Conservation (phyloP, 92 coral and sea anemone genomes). For the Chrysogorgia sp. region DNA sequence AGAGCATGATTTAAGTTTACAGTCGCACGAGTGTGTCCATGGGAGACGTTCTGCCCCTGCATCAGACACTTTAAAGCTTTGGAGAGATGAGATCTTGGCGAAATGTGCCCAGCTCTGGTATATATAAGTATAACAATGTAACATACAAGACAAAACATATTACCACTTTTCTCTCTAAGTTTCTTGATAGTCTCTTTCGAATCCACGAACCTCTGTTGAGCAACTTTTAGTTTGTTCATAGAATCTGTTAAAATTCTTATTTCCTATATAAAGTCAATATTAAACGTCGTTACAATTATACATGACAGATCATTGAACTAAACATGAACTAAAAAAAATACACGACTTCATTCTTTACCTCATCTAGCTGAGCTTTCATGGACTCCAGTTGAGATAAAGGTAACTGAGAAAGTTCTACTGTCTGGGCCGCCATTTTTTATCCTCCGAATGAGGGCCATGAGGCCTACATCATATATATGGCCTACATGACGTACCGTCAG, state of each 20-base stretch:
- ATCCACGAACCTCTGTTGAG: slow-evolving; percentile 91
- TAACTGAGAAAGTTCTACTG: slow-evolving; percentile 86
- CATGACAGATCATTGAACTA: not conserved
- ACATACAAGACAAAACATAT: no score
- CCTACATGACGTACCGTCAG: no score
- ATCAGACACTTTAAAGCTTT: not conserved
- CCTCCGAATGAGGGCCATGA: not conserved
- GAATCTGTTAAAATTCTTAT: slow-evolving; percentile 89
- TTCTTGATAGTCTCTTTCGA: slow-evolving; percentile 90
- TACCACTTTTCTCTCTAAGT: slow-evolving; percentile 43
- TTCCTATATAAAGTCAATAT: slow-evolving; percentile 57
- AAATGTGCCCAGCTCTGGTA: not conserved
- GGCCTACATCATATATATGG: no score
- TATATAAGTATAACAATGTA: not conserved
- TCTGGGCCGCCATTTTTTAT: slow-evolving; percentile 57
- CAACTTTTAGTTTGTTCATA: slow-evolving; percentile 82
- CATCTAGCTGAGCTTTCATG: slow-evolving; percentile 86
- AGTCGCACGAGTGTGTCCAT: no score
- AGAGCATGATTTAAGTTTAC: no score
- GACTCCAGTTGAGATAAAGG: slow-evolving; percentile 86
- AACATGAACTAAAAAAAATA: not conserved
- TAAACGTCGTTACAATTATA: not conserved
- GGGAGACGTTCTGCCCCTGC: not conserved
- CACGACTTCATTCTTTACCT: slow-evolving; percentile 55
- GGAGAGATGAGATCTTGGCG: not conserved